Percentiles rank a stretch among this genome's conserved stretches.
Conservation (phyloP, 2,888 invertebrate species). For the Anthophora plumipes region DNA sequence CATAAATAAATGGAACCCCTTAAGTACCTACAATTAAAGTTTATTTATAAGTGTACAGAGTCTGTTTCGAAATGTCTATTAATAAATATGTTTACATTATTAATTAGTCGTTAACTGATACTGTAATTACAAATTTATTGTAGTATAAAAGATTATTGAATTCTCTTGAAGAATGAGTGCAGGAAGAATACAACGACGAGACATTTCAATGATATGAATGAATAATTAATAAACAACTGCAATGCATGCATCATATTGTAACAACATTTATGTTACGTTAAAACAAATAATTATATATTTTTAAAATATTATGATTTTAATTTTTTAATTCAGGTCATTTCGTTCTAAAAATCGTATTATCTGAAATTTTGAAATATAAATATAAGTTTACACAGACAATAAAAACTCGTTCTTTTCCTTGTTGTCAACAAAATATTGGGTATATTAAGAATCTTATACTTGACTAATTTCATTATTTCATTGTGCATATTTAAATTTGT, state of each 20-base stretch:
- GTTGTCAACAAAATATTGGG: background rate
- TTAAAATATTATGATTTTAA: background rate
- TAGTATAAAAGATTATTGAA: constrained; percentile 63
- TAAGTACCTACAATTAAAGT: constrained; percentile 71
- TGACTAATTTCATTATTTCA: background rate
- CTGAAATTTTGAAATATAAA: background rate
- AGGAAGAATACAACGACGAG: constrained; percentile 58
- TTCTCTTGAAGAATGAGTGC: constrained; percentile 65
- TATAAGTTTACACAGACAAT: background rate
- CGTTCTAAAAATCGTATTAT: background rate
- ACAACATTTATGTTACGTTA: background rate
- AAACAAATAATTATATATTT: constrained; percentile 1
- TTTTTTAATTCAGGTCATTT: background rate
- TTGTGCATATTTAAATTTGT: background rate
- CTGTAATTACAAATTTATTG: constrained; percentile 73
- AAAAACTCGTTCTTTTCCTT: background rate
- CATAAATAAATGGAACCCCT: constrained; percentile 30
- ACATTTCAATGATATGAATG: constrained; percentile 55
- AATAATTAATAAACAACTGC: constrained; percentile 12
- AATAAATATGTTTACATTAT: constrained; percentile 81
- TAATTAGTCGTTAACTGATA: constrained; percentile 72
- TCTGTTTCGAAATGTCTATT: constrained; percentile 74
- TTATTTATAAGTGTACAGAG: constrained; percentile 78
- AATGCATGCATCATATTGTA: constrained; percentile 5
- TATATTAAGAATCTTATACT: background rate